Percentiles rank a stretch among this genome's conserved stretches.
Conservation (phyloP, 1,140 invertebrate species). For the Pseudomyrmex dendroicus region DNA sequence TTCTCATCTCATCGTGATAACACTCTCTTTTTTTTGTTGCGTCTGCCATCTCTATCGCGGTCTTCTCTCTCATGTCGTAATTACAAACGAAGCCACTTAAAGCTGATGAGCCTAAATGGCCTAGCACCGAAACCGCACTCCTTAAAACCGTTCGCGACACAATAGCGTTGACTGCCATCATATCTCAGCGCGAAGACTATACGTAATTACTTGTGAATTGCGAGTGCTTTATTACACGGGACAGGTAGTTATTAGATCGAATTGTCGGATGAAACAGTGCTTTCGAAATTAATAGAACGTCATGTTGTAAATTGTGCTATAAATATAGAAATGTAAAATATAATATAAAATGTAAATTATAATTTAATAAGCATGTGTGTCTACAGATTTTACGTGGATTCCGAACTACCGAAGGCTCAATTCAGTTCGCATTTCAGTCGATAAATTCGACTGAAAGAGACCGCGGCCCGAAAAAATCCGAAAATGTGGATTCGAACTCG, state of each 20-base stretch:
- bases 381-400: too few relatives aligned
- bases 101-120: conserved; percentile 71
- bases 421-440: too few relatives aligned
- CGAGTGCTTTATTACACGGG: neutral
- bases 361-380: too few relatives aligned
- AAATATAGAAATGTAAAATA: neutral
- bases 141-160: conserved; percentile 38
- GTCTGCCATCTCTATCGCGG: conserved; percentile 40
- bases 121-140: conserved; percentile 50
- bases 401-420: too few relatives aligned
- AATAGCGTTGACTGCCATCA: conserved; percentile 55
- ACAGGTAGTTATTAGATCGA: neutral
- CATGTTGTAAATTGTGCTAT: too few relatives aligned
- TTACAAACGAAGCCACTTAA: conserved; percentile 73
- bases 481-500: too few relatives aligned
- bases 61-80: conserved; percentile 51
- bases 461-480: too few relatives aligned
- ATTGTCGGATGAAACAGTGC: neutral
- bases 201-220: neutral
- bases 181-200: conserved; percentile 25
- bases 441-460: too few relatives aligned
- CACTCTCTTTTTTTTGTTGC: conserved; percentile 51
- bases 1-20: neutral
- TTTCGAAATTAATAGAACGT: neutral
- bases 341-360: too few relatives aligned